Conservation (phyloP, 2,113 vertebrate genomes). For the Gobio gobio region DNA sequence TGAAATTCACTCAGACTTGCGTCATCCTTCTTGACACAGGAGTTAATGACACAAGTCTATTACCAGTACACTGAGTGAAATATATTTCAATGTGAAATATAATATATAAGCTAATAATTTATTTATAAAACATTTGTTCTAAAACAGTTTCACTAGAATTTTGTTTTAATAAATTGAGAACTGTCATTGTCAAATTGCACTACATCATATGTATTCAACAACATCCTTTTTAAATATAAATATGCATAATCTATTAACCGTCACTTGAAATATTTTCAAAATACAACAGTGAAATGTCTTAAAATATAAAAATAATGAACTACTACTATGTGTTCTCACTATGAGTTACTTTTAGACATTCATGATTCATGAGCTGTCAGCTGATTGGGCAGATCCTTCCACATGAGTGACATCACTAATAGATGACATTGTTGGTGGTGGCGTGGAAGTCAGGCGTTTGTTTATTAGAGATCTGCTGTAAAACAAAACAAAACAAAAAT, state of each 20-base stretch:
- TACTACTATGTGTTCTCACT: background rate
- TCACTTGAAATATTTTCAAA: background rate
- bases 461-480: too few relatives aligned
- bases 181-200: background rate
- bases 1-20: background rate
- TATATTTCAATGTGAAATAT: constrained; percentile 1
- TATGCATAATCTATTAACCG: background rate
- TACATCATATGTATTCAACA: background rate
- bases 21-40: background rate
- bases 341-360: background rate
- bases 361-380: background rate
- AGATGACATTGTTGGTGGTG: background rate
- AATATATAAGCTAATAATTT: background rate
- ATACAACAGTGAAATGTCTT: background rate
- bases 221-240: background rate
- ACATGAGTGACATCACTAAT: background rate
- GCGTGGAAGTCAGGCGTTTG: background rate
- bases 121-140: background rate
- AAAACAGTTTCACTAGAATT: background rate
- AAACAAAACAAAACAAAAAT: too few relatives aligned
- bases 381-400: background rate
- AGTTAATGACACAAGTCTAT: background rate
- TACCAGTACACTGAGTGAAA: background rate
- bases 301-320: too few relatives aligned
- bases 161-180: background rate